Base-by-base conservation (phyloP, 2,888 invertebrate genomes). In the Epistrophe grossulariae region DNA sequence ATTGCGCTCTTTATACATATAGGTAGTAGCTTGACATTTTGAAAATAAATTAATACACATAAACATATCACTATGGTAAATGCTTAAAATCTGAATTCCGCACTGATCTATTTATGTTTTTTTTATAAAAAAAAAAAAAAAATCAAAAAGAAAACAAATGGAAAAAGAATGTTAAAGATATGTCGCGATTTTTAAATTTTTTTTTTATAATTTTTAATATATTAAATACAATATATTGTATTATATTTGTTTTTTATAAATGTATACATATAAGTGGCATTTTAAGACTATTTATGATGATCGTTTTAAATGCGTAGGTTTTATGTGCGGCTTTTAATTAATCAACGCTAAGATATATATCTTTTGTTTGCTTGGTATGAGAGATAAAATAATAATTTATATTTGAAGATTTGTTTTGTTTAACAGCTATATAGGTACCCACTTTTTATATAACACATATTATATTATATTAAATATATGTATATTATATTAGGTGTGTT, bases 211-310 rank as follows among this genome's bases (percentile, higher is more conserved):
- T 31, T 57, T 57, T 10, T 4, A 59, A 59, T 59, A 59, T 59
- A 10, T n/a, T 10, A 17, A 15, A 52, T 10, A 10, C 2, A 50
- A 38, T 38, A 45, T n/a, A 45, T 45, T 52, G 52, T 59, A 35
- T 59, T 59, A 17, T 11, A 59, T 10, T 11, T 59, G 10, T 35
- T 59, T 59, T 35, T 59, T 59, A n/a, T n/a, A n/a, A n/a, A n/a
- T 8, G 4, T 28, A 31, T 59, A 24, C 3, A 24, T 35, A 10
- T 9, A 11, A 59, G 11, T 59, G 57, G 35, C 31, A 59, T 59
- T 59, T 57, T 35, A 35, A 59, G 11, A 59, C 59, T 59, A 59
- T 35, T 59, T 59, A 59, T 35, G 59, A 59, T 31, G 35, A 59
- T 35, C 35, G 35, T n/a, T 35, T 35, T 35, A 17, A 35, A 10